phyloP scores from a whole-genome alignment of 1,140 invertebrate genomes.

The Drosophila carrolli region DNA sequence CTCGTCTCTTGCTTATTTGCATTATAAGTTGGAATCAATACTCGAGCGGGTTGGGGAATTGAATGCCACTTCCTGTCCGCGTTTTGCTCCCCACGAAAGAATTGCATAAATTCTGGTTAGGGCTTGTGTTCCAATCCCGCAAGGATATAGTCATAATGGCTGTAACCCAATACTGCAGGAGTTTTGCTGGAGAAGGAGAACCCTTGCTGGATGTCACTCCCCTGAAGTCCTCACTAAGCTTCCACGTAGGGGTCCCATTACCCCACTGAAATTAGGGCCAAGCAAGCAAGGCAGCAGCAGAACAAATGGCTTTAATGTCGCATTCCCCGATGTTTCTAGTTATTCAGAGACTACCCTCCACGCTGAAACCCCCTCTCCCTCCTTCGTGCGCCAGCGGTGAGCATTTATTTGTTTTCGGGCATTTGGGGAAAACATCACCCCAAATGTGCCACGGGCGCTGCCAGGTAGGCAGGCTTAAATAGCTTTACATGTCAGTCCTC shows the following conservation, averaged over 20 bases:
- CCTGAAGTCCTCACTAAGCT: conserved; percentile 9
- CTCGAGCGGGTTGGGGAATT: conserved; percentile 13
- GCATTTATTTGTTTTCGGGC: conserved; percentile 71
- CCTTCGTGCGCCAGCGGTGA: conserved; percentile 19
- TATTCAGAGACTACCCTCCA: conserved; percentile 43
- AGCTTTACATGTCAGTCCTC: conserved; percentile 76
- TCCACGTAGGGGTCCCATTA: conserved; percentile 4
- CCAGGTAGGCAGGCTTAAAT: conserved; percentile 56
- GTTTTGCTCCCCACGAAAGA: conserved; percentile 26
- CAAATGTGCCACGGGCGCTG: conserved; percentile 52
- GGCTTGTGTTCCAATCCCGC: conserved; percentile 34
- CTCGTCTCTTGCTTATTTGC: conserved; percentile 49
- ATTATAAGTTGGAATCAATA: conserved; percentile 68
- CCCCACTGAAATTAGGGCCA: conserved; percentile 67
- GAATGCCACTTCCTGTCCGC: conserved; percentile 14
- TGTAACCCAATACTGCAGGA: conserved; percentile 69
- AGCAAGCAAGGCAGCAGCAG: conserved; percentile 56
- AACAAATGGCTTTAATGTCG: conserved; percentile 83
- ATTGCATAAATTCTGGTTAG: conserved; percentile 57
- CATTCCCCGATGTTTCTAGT: conserved; percentile 79
- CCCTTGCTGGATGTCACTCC: conserved; percentile 2
- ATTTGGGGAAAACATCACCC: conserved; percentile 52
- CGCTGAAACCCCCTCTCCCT: background rate
- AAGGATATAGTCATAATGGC: conserved; percentile 15
- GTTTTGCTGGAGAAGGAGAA: conserved; percentile 35